Percentiles rank a stretch among this genome's conserved stretches.
These are phyloP conservation scores for Xanthia togata DNA, from an alignment of 2,888 invertebrate species.

Conservation along the genomic window DNA sequence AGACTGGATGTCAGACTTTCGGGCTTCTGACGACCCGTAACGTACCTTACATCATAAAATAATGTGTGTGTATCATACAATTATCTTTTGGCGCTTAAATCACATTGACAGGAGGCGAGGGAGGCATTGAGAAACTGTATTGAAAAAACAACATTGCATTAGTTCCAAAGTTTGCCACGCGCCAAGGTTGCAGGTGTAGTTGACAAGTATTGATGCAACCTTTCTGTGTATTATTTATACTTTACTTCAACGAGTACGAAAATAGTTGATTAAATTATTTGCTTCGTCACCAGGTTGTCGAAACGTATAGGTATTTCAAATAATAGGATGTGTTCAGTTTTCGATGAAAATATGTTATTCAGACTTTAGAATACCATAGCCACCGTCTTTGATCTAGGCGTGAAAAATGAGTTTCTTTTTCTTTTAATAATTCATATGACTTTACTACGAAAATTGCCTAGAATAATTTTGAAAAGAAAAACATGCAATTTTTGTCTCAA, in stretches of 20 bases:
- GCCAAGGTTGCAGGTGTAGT: background rate
- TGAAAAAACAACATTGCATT: background rate
- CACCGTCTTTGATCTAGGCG: no score
- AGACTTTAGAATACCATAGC: no score
- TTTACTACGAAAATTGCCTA: no score
- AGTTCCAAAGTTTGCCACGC: background rate
- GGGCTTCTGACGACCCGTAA: no score
- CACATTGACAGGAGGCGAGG: background rate
- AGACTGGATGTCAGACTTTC: no score
- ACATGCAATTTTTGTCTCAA: no score
- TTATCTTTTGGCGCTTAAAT: background rate
- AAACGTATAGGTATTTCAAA: background rate
- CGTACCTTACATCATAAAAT: background rate
- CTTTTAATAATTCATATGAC: no score
- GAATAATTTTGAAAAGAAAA: no score
- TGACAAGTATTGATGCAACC: background rate
- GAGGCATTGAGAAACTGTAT: no score
- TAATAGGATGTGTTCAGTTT: background rate
- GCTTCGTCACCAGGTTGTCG: background rate
- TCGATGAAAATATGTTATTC: no score
- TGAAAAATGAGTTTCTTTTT: no score
- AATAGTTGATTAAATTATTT: background rate
- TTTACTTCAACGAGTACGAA: background rate
- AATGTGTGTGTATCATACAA: no score
- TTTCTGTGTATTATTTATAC: background rate